Percentiles rank a stretch among this genome's conserved stretches.
phyloP scores from a whole-genome alignment of 2,888 invertebrate species.

The Tridacna gigas region DNA sequence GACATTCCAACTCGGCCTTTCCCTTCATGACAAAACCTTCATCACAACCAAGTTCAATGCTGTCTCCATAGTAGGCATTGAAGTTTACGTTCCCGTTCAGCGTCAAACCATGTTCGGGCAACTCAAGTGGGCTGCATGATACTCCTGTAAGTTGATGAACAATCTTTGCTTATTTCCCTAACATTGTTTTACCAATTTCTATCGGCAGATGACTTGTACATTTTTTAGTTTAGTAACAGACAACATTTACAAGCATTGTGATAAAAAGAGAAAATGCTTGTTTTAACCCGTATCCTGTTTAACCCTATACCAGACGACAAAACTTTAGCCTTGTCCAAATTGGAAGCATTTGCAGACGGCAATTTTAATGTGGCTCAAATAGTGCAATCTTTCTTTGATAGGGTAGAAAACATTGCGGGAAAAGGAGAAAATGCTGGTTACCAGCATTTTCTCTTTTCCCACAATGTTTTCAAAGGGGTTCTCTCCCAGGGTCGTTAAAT shows the following conservation, averaged over 20 bases:
- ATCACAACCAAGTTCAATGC: slow-evolving; percentile 65
- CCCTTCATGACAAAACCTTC: slow-evolving; percentile 74
- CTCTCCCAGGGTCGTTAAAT: neutral
- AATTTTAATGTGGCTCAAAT: too few species aligned
- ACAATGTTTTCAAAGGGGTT: neutral
- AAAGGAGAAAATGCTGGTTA: neutral
- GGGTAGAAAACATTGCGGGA: neutral
- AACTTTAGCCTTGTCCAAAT: too few species aligned
- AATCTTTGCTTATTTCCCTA: too few species aligned
- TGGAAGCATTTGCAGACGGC: too few species aligned
- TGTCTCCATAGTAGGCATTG: slow-evolving; percentile 53
- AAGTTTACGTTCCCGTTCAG: slow-evolving; percentile 48
- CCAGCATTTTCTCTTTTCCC: neutral
- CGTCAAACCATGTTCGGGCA: slow-evolving; percentile 60
- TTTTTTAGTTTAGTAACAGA: too few species aligned
- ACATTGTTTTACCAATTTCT: too few species aligned
- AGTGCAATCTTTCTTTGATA: too few species aligned
- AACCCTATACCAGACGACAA: too few species aligned
- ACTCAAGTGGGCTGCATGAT: slow-evolving; percentile 56
- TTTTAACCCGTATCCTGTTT: too few species aligned
- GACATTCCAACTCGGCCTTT: slow-evolving; percentile 69
- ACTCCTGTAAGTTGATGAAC: slow-evolving; percentile 46
- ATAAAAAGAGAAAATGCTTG: too few species aligned
- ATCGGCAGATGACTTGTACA: too few species aligned
- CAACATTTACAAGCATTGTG: too few species aligned